phyloP scores from a whole-genome alignment of 2,113 vertebrate genomes.

The Acanthisitta chloris region DNA sequence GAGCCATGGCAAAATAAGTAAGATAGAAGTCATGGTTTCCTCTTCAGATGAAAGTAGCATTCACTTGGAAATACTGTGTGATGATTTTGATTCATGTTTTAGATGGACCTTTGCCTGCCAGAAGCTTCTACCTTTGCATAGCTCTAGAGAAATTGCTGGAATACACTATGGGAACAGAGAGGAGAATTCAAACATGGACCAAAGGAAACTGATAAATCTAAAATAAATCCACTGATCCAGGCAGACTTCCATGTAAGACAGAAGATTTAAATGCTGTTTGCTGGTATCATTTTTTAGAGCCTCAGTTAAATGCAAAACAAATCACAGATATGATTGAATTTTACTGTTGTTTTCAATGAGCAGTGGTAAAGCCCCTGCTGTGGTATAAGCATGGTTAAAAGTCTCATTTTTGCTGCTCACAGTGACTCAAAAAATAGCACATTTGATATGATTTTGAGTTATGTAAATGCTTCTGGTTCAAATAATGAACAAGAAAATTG shows the following conservation, averaged over 20 bases:
- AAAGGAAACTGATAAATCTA: background rate
- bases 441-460: background rate
- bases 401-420: background rate
- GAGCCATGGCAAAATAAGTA: background rate
- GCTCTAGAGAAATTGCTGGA: background rate
- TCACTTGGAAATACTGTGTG: background rate
- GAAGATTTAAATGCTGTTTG: background rate
- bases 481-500: conserved; percentile 1
- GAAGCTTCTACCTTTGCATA: background rate
- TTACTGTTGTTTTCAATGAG: conserved; percentile 26
- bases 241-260: conserved; percentile 17
- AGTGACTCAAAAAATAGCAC: conserved; percentile 1
- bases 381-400: conserved; percentile 18
- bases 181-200: background rate
- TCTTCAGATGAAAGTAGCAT: background rate
- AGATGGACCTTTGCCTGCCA: background rate
- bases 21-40: background rate
- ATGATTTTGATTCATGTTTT: background rate
- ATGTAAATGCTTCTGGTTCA: conserved; percentile 10
- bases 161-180: background rate
- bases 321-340: conserved; percentile 13
- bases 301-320: conserved; percentile 16
- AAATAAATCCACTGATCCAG: conserved; percentile 10
- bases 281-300: background rate
- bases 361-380: conserved; percentile 12